Evolutionary conservation across 2,888 invertebrate species (phyloP), one percentile per base, ranked within the genome.

Genomic region (Cetonia aurata): DNA sequence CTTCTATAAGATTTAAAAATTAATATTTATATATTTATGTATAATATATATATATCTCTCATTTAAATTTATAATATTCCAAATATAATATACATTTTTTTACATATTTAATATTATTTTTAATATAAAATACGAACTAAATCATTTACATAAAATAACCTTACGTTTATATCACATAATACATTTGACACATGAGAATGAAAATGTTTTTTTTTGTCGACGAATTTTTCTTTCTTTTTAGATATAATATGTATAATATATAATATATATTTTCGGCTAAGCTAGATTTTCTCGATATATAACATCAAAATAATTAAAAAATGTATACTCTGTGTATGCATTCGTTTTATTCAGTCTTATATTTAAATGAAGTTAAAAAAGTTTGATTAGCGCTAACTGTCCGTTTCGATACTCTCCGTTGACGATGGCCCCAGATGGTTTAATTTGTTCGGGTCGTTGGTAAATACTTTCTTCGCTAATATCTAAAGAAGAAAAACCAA

Each of bases 361-460:
- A 79, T 52, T 71, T 76, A 74, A 67, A 72, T 57, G 25, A 48
- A 56, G 46, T 56, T 69, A 57, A 62, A 59, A 62, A 62, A 31
- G 37, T 37, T 66, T 62, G 57, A 62, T 69, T 60, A 71, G 56
- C 56, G 70, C 70, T 72, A 72, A 69, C 72, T 72, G 48, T 72
- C 72, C 13, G 69, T 44, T 25, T 72, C 72, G 48, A 72, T 56
- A 57, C 66, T 57, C 57, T 72, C 72, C 10, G 69, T 59, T 8
- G 67, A 33, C 31, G 71, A 60, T 71, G 67, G 71, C 60, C 69
- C 80, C 77, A 83, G 74, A 75, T 83, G 81, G 75, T 91, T 92
- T 80, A 94, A 84, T 84, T 93, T 93, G 25, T 88, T 89, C 6
- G 94, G 93, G 84, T 94, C 93, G 80, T 93, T 93, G 78, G 93